Evolutionary conservation across 2,113 vertebrate genomes (phyloP), one percentile per base, ranked within the genome.

Genomic region (Colaptes auratus): DNA sequence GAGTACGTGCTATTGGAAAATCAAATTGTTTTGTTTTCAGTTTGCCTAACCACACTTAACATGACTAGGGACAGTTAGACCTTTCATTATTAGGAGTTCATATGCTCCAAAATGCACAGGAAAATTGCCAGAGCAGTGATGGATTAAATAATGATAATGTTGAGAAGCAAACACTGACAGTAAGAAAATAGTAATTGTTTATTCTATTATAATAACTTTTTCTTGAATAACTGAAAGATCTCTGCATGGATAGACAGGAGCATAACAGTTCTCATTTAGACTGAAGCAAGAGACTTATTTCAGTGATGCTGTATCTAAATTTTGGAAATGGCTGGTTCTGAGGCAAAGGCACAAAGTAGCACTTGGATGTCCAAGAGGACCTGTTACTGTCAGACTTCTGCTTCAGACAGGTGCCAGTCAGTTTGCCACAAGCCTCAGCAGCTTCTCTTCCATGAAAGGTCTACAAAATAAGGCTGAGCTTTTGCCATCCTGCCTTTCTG

Each of bases 11-110:
- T 80, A 80, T 24, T 87, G 92, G 81, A 92, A 95, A 92, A 96
- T 89, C 76, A 93, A 85, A 70, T 81, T 24, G 48, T 90, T 96
- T 95, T 96, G 93, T 87, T 90, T 93, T 93, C 95, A 86, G 93
- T 82, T 89, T 91, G 73, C 82, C 94, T 96, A 96, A 95, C 94
- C 73, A 94, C 76, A 36, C 82, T 96, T 96, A 95, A 90, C 91
- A 93, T n/a, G 59, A 83, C 93, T 91, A 84, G 95, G 83, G 86
- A 96, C 93, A 86, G 46, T 86, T 89, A 95, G 95, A 94, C 94
- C 89, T 96, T 91, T 90, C 82, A 84, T 97, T 96, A 96, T 97
- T 95, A 95, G 84, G 88, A 93, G 90, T 90, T 95, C 88, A 89
- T 86, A 95, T 93, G 93, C 92, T 96, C 77, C 77, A 94, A 66